Evolutionary conservation across 2,797 vertebrate genomes (phyloP).

Genomic region (Percopsis omiscomaycus): DNA sequence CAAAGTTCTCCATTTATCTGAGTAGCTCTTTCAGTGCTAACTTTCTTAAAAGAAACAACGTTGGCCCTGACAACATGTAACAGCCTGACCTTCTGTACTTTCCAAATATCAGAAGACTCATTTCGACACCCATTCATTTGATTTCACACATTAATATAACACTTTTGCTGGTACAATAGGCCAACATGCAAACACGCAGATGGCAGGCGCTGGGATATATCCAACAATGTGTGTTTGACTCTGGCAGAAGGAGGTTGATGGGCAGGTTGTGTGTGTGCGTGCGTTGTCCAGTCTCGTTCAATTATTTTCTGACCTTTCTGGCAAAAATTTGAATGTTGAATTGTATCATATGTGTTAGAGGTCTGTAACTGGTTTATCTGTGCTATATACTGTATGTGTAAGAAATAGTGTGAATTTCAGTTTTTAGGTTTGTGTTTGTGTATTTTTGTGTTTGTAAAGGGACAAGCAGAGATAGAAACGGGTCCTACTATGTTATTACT

Average conservation of each 20-base stretch:
- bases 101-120: slow-evolving; percentile 80
- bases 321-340: not conserved
- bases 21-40: slow-evolving; percentile 63
- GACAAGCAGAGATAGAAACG: slow-evolving; percentile 45
- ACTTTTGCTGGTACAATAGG: slow-evolving; percentile 79
- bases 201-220: slow-evolving; percentile 73
- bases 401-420: too few species aligned
- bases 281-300: slow-evolving; percentile 33
- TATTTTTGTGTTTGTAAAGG: slow-evolving; percentile 41
- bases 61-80: slow-evolving; percentile 73
- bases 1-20: slow-evolving; percentile 41
- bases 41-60: slow-evolving; percentile 70
- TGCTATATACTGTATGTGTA: too few species aligned
- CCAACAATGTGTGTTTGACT: slow-evolving; percentile 55
- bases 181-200: slow-evolving; percentile 80
- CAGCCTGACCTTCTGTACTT: slow-evolving; percentile 78
- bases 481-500: slow-evolving; percentile 46
- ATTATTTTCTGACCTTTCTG: slow-evolving; percentile 38
- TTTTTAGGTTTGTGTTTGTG: too few species aligned
- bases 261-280: slow-evolving; percentile 15
- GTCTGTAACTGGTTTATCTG: too few species aligned
- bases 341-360: too few species aligned
- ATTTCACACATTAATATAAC: slow-evolving; percentile 79
- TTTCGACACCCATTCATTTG: slow-evolving; percentile 78
- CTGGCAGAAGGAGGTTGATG: slow-evolving; percentile 23